Evolutionary conservation across 1,140 invertebrate genomes (phyloP), one percentile per base, ranked within the genome.

Genomic region (Latrodectus geometricus): DNA sequence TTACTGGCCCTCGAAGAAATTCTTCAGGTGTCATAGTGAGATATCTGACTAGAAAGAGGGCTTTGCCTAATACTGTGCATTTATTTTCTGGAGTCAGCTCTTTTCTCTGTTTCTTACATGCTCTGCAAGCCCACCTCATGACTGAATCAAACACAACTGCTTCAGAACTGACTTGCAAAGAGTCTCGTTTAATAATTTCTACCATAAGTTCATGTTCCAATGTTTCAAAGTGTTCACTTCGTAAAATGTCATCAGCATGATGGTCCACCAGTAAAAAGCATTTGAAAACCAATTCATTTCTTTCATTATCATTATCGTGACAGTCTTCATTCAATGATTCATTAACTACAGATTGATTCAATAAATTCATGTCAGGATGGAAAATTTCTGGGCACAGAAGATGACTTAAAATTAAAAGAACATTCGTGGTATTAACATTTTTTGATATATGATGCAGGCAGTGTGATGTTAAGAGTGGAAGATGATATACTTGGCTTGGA

Each of bases 401-500:
- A 21, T 92, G 91, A 17, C 92, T 91, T 75, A 93, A 92, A 74
- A 94, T 91, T 49, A 91, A 88, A 0, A 93, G 91, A 3, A 93
- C 93, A 15, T 92, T 93, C 0, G 89, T 89, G 0, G 90, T 80
- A 3, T 89, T 91, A 0, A 94, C 87, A 84, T 93, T 92, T 4
- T 89, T 88, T 20, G 92, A 92, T 3, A 95, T 91, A 77, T 93
- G 94, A 11, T 92, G 90, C 5, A 94, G 93, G 79, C 94, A 95
- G 14, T 93, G 90, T 72, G 92, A 90, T 17, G 93, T 93, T 12
- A 95, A 91, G 52, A 92, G 93, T 3, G 93, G 92, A 82, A 94
- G 94, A 8, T 94, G 90, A 88, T 95, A 95, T 86, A 94, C 94
- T 89, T 95, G 93, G 9, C 94, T 94, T 0, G 93, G 93, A 88